Evolutionary conservation across 2,888 invertebrate species (phyloP), one percentile per base, ranked within the genome.

Genomic region (Chelonus formosanus): DNA sequence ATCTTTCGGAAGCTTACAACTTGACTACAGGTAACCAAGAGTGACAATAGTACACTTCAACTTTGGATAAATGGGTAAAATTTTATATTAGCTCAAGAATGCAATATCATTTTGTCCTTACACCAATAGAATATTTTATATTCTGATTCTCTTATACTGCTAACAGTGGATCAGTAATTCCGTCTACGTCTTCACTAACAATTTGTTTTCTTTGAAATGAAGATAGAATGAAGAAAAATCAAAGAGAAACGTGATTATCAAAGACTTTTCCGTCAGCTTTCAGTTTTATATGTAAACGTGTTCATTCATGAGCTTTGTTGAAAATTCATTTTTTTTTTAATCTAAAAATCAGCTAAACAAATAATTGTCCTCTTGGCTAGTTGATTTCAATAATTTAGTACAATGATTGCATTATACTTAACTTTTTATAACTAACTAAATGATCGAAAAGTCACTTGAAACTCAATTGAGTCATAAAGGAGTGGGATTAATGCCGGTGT

Each of bases 1-100:
- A 45, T n/a, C 8, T 45, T 45, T 5, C 3, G 3, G 7, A n/a
- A n/a, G 45, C 10, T 48, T 6, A 10, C 6, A 10, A 8, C 7
- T 57, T 8, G 6, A 45, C 20, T 20, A 10, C 57, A 10, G 5
- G 31, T 44, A 7, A 32, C 40, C n/a, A 10, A 31, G 35, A 70
- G 70, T 73, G 54, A 74, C 67, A 67, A 50, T 68, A 70, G 67
- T 55, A 66, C 67, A 71, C 66, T 72, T 20, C 20, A 20, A 20
- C 20, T 20, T 20, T 2, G 20, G 72, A 76, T 79, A 78, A 80
- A n/a, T n/a, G n/a, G n/a, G n/a, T n/a, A n/a, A n/a, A n/a, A n/a
- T n/a, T n/a, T 78, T 80, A 78, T 76, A 77, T 76, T 74, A 73
- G 74, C 76, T 72, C 70, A 73, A 77, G 77, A 78, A 79, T 77